Conservation (phyloP, 2,797 vertebrate genomes). For the Myripristis jacobus region DNA sequence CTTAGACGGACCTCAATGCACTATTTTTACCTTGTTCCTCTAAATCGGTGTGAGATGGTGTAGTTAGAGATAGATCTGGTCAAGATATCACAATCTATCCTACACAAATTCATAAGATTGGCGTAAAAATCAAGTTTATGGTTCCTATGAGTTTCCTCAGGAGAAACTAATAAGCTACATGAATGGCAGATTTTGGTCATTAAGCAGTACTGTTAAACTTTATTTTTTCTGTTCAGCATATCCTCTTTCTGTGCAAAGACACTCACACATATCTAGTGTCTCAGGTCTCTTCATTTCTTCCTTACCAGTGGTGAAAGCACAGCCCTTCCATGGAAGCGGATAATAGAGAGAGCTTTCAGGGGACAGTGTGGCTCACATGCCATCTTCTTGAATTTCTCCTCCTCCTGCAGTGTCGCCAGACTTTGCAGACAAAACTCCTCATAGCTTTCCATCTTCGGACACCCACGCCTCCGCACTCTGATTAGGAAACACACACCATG, state of each 20-base stretch:
- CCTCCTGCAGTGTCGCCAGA: constrained; percentile 83
- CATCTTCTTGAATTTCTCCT: constrained; percentile 58
- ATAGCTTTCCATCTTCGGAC: constrained; percentile 91
- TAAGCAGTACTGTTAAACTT: neutral
- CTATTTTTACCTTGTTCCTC: neutral
- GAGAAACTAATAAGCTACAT: neutral
- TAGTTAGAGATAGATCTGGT: neutral
- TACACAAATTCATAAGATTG: neutral
- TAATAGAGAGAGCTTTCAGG: constrained; percentile 81
- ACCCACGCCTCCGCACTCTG: constrained; percentile 60
- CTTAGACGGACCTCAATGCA: neutral
- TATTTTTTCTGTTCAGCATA: neutral
- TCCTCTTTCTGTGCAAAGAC: neutral
- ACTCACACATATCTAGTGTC: neutral
- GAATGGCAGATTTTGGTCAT: neutral
- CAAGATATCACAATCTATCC: neutral
- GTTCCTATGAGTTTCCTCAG: neutral
- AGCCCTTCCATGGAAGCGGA: constrained; percentile 88
- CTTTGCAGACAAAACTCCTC: constrained; percentile 88
- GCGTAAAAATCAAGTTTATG: neutral
- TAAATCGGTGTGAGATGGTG: neutral
- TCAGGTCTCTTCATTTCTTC: constrained; percentile 9
- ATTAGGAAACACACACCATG: constrained; percentile 67
- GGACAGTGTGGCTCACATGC: constrained; percentile 56
- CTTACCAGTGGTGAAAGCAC: constrained; percentile 92